phyloP scores from a whole-genome alignment of 2,888 invertebrate genomes.

The Torymus tubicola region DNA sequence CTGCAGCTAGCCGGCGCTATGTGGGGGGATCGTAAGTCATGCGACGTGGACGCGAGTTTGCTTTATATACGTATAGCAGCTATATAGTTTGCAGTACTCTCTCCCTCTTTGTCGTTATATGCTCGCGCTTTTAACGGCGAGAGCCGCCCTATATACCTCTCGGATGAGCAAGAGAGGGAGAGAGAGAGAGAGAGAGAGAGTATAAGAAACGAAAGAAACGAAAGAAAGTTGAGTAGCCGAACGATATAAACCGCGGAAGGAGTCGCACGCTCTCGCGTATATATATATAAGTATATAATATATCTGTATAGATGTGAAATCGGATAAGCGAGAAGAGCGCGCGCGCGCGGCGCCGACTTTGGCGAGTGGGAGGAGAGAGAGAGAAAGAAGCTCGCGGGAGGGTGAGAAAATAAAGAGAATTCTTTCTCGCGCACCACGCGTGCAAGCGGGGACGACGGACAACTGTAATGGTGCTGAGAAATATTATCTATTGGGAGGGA shows the following conservation, averaged over 20 bases:
- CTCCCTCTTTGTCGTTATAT: slow-evolving; percentile 52
- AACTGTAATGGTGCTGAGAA: slow-evolving; percentile 49
- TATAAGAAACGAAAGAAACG: neutral
- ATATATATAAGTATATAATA: too few relatives aligned
- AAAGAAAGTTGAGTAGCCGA: slow-evolving; percentile 45
- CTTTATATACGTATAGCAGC: slow-evolving; percentile 31
- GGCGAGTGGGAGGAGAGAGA: neutral
- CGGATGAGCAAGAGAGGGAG: neutral
- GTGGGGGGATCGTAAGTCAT: slow-evolving; percentile 57
- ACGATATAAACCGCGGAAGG: slow-evolving; percentile 38
- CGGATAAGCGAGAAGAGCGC: slow-evolving; percentile 23
- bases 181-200: neutral
- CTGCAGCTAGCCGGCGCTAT: slow-evolving; percentile 48
- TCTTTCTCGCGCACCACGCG: slow-evolving; percentile 14
- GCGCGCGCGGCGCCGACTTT: slow-evolving; percentile 16
- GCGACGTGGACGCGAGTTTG: slow-evolving; percentile 55
- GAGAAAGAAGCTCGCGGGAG: neutral
- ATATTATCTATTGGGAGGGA: slow-evolving; percentile 54
- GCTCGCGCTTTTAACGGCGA: slow-evolving; percentile 49
- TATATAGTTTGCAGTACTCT: neutral
- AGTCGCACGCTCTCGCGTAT: neutral
- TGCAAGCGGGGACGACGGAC: slow-evolving; percentile 24
- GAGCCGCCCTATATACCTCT: neutral
- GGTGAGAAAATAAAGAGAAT: slow-evolving; percentile 46
- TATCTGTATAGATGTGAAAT: slow-evolving; percentile 15